Percentiles rank a stretch among this genome's conserved stretches.
Evolutionary conservation across 30 jellyfish, hydroid and myxozoan species (phyloP).

Genomic region (Catostylus mosaicus): DNA sequence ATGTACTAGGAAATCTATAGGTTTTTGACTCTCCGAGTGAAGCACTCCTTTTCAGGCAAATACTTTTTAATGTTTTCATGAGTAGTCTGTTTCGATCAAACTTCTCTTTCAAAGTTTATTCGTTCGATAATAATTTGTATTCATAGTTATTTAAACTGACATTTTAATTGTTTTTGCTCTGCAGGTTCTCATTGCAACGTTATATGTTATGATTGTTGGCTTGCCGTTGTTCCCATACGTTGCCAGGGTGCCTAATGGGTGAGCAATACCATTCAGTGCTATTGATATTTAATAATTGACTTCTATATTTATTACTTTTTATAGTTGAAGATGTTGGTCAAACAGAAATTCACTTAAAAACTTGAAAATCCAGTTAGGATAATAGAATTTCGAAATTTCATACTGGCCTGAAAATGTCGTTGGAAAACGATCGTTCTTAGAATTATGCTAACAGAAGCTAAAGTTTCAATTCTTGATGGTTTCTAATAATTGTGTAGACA

Average conservation of each 20-base stretch:
- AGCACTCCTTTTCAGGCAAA: neutral
- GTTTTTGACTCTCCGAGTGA: neutral
- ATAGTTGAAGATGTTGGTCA: neutral
- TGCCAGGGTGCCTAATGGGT: neutral
- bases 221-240: conserved; percentile 46
- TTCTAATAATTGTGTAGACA: no score
- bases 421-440: neutral
- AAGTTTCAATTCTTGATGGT: no score
- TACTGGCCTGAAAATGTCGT: neutral
- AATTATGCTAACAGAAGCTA: no score
- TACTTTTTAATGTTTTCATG: neutral
- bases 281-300: neutral
- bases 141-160: no score
- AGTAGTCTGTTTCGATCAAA: neutral
- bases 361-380: neutral
- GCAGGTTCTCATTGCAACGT: conserved; percentile 5
- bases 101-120: neutral
- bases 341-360: neutral
- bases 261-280: neutral
- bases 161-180: neutral
- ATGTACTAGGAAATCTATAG: neutral
- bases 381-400: no score
- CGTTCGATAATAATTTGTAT: no score
- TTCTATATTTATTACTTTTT: neutral
- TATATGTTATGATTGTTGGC: conserved; percentile 8